These are phyloP conservation scores for Globodera ellingtonae DNA, from an alignment of 1,140 invertebrate species.

Conservation along the genomic window DNA sequence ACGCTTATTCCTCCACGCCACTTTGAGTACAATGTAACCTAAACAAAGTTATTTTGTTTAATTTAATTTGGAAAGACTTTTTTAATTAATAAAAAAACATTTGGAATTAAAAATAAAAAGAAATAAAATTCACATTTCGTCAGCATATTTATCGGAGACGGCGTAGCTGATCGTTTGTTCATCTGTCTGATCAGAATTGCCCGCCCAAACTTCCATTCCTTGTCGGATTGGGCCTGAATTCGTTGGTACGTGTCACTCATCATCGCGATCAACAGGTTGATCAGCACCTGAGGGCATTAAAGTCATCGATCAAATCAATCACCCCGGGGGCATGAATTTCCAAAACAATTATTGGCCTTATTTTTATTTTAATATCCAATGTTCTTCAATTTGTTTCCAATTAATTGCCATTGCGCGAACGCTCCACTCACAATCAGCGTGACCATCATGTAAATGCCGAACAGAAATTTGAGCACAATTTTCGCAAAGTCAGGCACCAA, in stretches of 20 bases:
- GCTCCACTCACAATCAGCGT: conserved; percentile 79
- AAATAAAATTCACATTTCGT: conserved; percentile 68
- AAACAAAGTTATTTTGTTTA: neutral
- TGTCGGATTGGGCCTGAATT: conserved; percentile 98
- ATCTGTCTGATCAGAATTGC: conserved; percentile 97
- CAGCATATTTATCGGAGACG: conserved; percentile 91
- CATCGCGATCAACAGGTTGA: conserved; percentile 98
- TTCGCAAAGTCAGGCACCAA: conserved; percentile 69
- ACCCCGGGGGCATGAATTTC: too few relatives aligned
- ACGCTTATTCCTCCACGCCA: conserved; percentile 61
- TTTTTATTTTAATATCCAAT: too few relatives aligned
- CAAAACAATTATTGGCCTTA: too few relatives aligned
- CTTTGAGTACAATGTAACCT: conserved; percentile 65
- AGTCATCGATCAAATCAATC: too few relatives aligned
- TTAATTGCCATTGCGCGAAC: neutral
- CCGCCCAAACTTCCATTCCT: conserved; percentile 98
- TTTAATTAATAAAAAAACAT: too few relatives aligned
- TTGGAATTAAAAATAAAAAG: too few relatives aligned
- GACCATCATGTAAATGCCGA: conserved; percentile 94
- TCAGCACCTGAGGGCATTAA: conserved; percentile 70
- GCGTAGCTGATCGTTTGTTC: conserved; percentile 94
- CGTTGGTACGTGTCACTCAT: conserved; percentile 99
- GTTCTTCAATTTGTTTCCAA: too few relatives aligned
- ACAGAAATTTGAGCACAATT: conserved; percentile 70
- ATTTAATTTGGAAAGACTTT: too few relatives aligned